Percentiles rank a stretch among this genome's conserved stretches.
These are phyloP conservation scores for Erethizon dorsatum DNA, from an alignment of 2,797 vertebrate species.

Conservation along the genomic window DNA sequence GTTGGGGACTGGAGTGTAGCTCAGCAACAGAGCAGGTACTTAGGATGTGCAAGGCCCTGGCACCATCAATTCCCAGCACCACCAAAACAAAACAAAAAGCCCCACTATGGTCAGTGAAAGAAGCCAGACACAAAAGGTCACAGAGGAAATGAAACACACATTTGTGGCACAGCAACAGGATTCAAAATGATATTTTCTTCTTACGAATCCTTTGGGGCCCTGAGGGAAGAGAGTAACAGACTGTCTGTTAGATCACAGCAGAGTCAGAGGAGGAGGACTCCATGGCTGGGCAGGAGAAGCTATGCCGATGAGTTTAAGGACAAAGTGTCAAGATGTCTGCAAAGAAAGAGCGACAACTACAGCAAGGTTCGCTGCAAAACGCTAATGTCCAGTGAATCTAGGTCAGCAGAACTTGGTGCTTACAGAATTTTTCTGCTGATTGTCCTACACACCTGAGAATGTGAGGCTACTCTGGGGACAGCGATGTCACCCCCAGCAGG, in stretches of 20 bases:
- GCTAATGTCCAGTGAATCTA: neutral
- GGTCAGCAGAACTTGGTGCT: neutral
- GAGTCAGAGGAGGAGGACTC: neutral
- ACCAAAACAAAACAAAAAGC: neutral
- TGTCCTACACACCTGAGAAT: neutral
- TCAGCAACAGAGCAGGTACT: neutral
- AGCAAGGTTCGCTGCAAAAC: neutral
- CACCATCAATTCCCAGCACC: neutral
- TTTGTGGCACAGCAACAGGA: neutral
- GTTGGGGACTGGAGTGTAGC: neutral
- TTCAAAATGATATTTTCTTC: neutral
- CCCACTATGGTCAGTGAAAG: neutral
- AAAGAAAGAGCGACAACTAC: neutral
- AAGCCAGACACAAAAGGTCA: neutral
- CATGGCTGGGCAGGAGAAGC: neutral
- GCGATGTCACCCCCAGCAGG: neutral
- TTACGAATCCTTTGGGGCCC: neutral
- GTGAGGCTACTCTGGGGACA: accelerated
- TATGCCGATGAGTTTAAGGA: accelerated
- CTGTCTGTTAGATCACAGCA: neutral
- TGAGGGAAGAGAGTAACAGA: neutral
- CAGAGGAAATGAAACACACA: neutral
- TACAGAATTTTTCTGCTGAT: neutral
- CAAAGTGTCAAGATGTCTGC: neutral
- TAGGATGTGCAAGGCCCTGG: neutral